These are phyloP conservation scores for Acomys russatus DNA, from an alignment of 2,797 vertebrate genomes.

Conservation along the genomic window DNA sequence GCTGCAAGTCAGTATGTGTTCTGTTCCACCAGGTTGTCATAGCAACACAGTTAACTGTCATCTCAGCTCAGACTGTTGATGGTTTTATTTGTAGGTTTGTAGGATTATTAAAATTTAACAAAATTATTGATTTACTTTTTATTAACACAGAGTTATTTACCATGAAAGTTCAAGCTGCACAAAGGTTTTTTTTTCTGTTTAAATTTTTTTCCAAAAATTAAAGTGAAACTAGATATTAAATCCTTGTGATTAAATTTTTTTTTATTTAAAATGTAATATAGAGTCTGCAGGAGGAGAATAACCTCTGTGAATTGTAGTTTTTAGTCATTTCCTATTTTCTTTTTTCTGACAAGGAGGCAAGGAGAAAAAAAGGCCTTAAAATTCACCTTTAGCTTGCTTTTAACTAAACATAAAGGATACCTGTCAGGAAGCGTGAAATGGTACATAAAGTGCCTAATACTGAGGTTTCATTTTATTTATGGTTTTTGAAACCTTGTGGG, in stretches of 20 bases:
- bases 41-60: conserved; percentile 91
- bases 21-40: conserved; percentile 90
- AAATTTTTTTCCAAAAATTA: conserved; percentile 63
- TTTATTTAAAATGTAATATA: conserved; percentile 82
- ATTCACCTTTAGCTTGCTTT: conserved; percentile 87
- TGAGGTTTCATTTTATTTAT: conserved; percentile 88
- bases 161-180: conserved; percentile 85
- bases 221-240: conserved; percentile 80
- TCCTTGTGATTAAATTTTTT: conserved; percentile 64
- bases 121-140: conserved; percentile 92
- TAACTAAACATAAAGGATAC: conserved; percentile 88
- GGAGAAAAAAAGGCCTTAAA: conserved; percentile 77
- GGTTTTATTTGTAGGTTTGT: conserved; percentile 91
- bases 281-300: conserved; percentile 80
- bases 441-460: conserved; percentile 86
- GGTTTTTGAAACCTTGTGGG: conserved; percentile 84
- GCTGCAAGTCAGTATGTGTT: conserved; percentile 89
- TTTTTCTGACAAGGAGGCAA: conserved; percentile 82
- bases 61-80: conserved; percentile 89
- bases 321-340: conserved; percentile 87
- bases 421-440: conserved; percentile 88
- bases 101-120: conserved; percentile 93
- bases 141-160: conserved; percentile 88
- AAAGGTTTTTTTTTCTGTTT: conserved; percentile 80
- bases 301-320: conserved; percentile 83